phyloP scores from a whole-genome alignment of 2,797 vertebrate species.

The Micromesistius poutassou region DNA sequence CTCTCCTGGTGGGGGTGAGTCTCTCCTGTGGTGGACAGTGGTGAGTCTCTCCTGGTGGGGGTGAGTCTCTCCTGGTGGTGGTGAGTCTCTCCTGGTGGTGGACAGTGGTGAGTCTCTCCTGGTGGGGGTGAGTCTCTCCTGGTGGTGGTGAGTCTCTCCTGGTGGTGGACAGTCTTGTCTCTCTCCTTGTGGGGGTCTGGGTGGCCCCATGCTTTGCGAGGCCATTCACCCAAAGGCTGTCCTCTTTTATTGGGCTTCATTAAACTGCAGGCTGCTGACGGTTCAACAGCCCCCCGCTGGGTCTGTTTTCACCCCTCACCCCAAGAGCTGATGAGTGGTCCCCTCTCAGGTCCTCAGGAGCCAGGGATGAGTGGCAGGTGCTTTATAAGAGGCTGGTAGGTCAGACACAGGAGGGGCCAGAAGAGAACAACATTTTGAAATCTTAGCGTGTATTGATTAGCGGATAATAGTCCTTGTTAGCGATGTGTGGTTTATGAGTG shows the following conservation, averaged over 20 bases:
- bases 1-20: too few species aligned
- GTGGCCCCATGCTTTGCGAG: too few species aligned
- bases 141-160: too few species aligned
- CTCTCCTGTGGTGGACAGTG: too few species aligned
- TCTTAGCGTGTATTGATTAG: neutral
- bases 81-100: too few species aligned
- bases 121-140: too few species aligned
- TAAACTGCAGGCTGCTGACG: constrained; percentile 69
- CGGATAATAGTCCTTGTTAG: neutral
- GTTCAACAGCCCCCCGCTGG: constrained; percentile 67
- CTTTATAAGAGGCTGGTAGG: constrained; percentile 21
- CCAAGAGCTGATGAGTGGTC: constrained; percentile 43
- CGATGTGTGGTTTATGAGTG: constrained; percentile 14
- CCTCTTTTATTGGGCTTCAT: constrained; percentile 69
- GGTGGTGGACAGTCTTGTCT: too few species aligned
- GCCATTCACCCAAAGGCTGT: constrained; percentile 53
- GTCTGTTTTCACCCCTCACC: constrained; percentile 64
- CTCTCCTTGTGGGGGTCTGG: too few species aligned
- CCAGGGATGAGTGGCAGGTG: constrained; percentile 53
- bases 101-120: too few species aligned
- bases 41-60: too few species aligned
- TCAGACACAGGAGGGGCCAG: constrained; percentile 14
- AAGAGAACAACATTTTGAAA: neutral
- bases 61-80: too few species aligned
- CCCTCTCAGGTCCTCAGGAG: constrained; percentile 36